Conservation (phyloP, 2,113 vertebrate genomes). For the Pygoscelis antarcticus region DNA sequence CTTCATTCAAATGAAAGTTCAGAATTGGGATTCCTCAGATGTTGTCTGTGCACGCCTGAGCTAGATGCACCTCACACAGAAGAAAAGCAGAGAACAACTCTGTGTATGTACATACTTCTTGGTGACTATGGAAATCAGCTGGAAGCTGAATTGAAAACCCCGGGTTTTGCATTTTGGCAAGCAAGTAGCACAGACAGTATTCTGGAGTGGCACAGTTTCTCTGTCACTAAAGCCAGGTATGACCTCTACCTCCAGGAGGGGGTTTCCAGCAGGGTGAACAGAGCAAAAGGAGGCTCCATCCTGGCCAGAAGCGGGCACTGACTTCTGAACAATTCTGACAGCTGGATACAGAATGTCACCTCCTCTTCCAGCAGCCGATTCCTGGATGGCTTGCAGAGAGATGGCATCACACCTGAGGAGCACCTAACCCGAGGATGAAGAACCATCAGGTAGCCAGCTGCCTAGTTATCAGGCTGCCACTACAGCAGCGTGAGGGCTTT, state of each 20-base stretch:
- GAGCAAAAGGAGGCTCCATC: not conserved
- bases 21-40: not conserved
- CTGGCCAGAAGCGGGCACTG: not conserved
- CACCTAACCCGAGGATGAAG: not conserved
- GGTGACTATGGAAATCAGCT: not conserved
- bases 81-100: not conserved
- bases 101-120: not conserved
- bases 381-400: not conserved
- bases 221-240: not conserved
- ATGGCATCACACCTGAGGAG: not conserved
- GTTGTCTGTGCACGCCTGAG: not conserved
- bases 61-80: not conserved
- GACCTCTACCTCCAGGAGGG: not conserved
- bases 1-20: not conserved
- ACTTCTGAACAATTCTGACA: not conserved
- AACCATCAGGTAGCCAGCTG: not conserved
- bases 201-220: not conserved
- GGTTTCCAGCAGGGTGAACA: not conserved
- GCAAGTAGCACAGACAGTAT: not conserved
- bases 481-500: rapidly evolving
- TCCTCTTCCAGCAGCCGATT: not conserved
- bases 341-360: not conserved
- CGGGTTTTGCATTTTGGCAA: not conserved
- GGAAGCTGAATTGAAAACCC: not conserved
- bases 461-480: not conserved